A percentile compares a stretch with the other conserved stretches of the same genome.
Evolutionary conservation across 1,140 invertebrate genomes (phyloP).

Genomic region (Lordiphosa mommai): DNA sequence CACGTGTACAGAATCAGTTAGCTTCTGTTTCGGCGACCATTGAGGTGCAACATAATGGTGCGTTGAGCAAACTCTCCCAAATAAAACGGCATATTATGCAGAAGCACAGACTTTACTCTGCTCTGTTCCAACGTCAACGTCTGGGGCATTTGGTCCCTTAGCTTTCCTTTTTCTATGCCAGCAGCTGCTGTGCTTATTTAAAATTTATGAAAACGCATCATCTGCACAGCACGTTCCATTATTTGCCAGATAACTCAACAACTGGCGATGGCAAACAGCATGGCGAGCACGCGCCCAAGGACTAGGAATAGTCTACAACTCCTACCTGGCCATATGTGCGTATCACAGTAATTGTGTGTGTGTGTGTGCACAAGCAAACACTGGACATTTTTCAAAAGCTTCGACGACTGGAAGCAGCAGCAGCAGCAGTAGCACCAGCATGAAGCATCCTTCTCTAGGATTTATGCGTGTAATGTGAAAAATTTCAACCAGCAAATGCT

Average conservation of each 20-base stretch:
- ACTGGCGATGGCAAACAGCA: conserved; percentile 62
- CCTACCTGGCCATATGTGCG: conserved; percentile 30
- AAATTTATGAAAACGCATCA: conserved; percentile 78
- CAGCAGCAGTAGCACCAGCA: conserved; percentile 19
- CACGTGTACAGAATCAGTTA: conserved; percentile 40
- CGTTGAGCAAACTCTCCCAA: conserved; percentile 32
- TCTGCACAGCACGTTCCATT: conserved; percentile 76
- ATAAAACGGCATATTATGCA: conserved; percentile 55
- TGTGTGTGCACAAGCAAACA: conserved; percentile 47
- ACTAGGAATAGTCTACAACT: conserved; percentile 21
- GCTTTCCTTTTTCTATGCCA: conserved; percentile 10
- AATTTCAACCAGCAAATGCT: conserved; percentile 64
- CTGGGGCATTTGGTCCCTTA: background rate
- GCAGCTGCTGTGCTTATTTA: conserved; percentile 57
- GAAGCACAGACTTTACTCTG: conserved; percentile 30
- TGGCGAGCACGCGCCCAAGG: conserved; percentile 57
- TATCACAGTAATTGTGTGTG: conserved; percentile 11
- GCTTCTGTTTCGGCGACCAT: conserved; percentile 11
- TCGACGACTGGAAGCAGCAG: conserved; percentile 35
- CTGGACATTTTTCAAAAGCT: conserved; percentile 70
- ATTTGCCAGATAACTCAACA: conserved; percentile 75
- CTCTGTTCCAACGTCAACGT: background rate
- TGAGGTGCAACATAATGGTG: conserved; percentile 11
- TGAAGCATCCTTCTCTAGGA: conserved; percentile 52
- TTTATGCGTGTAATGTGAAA: conserved; percentile 72